Conservation (phyloP, 2,888 invertebrate genomes). For the Drosophila bunnanda region DNA sequence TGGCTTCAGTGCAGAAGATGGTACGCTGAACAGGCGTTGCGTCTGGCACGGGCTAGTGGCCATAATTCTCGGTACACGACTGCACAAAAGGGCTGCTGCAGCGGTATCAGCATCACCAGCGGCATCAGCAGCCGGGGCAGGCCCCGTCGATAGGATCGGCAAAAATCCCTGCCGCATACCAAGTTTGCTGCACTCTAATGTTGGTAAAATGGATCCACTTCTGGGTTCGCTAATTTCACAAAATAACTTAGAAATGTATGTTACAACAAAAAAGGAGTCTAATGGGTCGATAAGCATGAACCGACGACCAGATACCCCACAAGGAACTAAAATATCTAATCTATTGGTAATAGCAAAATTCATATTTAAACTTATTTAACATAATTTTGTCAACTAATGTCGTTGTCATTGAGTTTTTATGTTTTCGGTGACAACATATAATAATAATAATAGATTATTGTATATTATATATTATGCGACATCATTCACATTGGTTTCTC, state of each 20-base stretch:
- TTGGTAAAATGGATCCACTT: slow-evolving; percentile 2
- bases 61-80: slow-evolving; percentile 64
- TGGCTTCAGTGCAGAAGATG: slow-evolving; percentile 70
- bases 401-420: too few relatives aligned
- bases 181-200: slow-evolving; percentile 27
- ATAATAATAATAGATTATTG: too few relatives aligned
- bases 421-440: too few relatives aligned
- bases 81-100: slow-evolving; percentile 45
- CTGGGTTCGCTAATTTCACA: slow-evolving; percentile 9
- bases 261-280: background rate
- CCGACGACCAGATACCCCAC: background rate
- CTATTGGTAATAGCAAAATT: background rate
- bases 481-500: background rate
- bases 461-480: too few relatives aligned
- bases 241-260: background rate
- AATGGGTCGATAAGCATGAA: background rate
- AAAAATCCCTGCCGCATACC: slow-evolving; percentile 55
- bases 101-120: slow-evolving; percentile 43
- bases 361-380: too few relatives aligned
- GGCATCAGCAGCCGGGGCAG: slow-evolving; percentile 39
- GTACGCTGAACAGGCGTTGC: slow-evolving; percentile 65
- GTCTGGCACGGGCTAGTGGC: slow-evolving; percentile 78
- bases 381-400: too few relatives aligned
- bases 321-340: background rate
- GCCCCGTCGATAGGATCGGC: slow-evolving; percentile 56